These are phyloP conservation scores for Paramisgurnus dabryanus DNA, from an alignment of 2,113 vertebrate species.

Conservation along the genomic window DNA sequence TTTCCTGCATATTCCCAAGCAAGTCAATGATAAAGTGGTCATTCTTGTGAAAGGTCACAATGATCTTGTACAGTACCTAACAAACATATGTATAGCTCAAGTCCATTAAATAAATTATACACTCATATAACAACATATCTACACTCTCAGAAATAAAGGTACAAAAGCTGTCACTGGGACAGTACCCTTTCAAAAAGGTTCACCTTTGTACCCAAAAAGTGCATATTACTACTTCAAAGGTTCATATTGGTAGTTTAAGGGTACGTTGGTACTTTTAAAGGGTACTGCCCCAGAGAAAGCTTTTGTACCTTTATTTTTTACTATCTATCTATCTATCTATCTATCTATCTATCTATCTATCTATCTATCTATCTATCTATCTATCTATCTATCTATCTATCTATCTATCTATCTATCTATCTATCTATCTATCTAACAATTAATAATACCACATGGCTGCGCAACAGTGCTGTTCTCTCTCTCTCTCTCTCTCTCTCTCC, in stretches of 20 bases:
- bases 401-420: neutral
- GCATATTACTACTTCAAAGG: too few species aligned
- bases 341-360: too few species aligned
- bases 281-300: too few species aligned
- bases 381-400: neutral
- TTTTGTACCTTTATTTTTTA: too few species aligned
- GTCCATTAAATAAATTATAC: neutral
- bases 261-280: too few species aligned
- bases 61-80: conserved; percentile 1
- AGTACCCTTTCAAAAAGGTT: too few species aligned
- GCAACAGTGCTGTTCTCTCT: conserved; percentile 13
- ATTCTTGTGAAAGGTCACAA: conserved; percentile 9
- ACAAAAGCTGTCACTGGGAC: too few species aligned
- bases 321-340: neutral
- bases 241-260: too few species aligned
- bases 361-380: neutral
- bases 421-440: neutral
- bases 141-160: neutral
- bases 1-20: conserved; percentile 26
- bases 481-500: neutral
- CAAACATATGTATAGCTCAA: neutral
- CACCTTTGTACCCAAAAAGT: too few species aligned
- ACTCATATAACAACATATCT: neutral
- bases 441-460: conserved; percentile 17
- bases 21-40: conserved; percentile 14